Percentiles rank a stretch among this genome's conserved stretches.
phyloP scores from a whole-genome alignment of 1,140 invertebrate species.

The Diabrotica undecimpunctata region DNA sequence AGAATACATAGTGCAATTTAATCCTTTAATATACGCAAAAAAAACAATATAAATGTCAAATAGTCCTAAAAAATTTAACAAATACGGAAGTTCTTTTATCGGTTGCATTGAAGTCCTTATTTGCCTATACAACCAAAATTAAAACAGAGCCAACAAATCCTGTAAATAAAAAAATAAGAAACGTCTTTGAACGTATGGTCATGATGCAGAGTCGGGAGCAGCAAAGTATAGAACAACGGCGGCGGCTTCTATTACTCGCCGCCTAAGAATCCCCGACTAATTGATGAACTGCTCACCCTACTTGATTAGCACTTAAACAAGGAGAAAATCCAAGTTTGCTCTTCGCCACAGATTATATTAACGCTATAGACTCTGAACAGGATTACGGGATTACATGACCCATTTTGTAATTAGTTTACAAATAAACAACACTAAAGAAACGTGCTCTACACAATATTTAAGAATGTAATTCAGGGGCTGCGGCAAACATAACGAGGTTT shows the following conservation, averaged over 20 bases:
- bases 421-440: conserved; percentile 10
- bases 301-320: conserved; percentile 32
- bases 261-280: conserved; percentile 31
- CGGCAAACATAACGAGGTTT: neutral
- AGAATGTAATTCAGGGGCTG: neutral
- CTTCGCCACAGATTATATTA: conserved; percentile 20
- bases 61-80: too few relatives aligned
- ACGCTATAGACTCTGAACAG: conserved; percentile 9
- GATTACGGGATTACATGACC: conserved; percentile 20
- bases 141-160: too few relatives aligned
- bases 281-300: conserved; percentile 33
- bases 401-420: conserved; percentile 17
- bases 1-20: too few relatives aligned
- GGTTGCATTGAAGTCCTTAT: too few relatives aligned
- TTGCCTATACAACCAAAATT: too few relatives aligned
- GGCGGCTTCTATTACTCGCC: conserved; percentile 27
- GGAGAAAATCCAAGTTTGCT: conserved; percentile 27
- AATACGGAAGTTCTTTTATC: too few relatives aligned
- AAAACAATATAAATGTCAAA: too few relatives aligned
- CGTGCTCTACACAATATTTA: neutral
- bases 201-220: neutral
- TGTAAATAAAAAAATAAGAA: neutral
- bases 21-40: too few relatives aligned
- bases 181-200: neutral
- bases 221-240: neutral